phyloP scores from a whole-genome alignment of 2,797 vertebrate genomes.

The Sebastes cheni region DNA sequence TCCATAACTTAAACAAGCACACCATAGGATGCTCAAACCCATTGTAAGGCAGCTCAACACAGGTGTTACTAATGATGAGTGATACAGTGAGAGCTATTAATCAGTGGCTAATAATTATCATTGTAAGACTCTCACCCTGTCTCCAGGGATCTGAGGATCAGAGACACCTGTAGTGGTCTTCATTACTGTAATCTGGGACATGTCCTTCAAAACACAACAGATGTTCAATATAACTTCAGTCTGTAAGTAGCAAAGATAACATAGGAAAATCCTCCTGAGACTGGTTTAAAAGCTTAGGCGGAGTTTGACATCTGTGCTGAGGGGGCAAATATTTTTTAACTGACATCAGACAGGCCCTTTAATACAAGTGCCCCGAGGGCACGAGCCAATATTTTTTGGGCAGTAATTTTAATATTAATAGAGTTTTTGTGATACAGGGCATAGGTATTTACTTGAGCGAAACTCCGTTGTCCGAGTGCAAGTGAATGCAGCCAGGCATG shows the following conservation, averaged over 20 bases:
- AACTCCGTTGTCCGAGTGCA: neutral
- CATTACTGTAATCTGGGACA: neutral
- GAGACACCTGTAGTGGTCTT: neutral
- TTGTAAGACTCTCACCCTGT: neutral
- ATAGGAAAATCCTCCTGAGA: neutral
- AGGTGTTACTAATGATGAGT: neutral
- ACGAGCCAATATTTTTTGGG: neutral
- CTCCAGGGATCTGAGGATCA: neutral
- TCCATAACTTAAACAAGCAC: neutral
- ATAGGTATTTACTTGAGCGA: neutral
- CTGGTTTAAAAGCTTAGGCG: neutral
- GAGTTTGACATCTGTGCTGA: no score
- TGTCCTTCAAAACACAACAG: neutral
- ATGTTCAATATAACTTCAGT: neutral
- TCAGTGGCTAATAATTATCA: neutral
- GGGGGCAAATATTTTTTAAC: no score
- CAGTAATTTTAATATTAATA: neutral
- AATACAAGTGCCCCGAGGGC: neutral
- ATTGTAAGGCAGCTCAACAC: neutral
- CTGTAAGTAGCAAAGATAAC: neutral
- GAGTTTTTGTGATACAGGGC: neutral
- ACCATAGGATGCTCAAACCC: no score
- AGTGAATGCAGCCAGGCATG: neutral
- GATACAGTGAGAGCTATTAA: neutral
- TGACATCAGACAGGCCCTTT: neutral